These are phyloP conservation scores for Latrodectus geometricus DNA, from an alignment of 1,140 invertebrate species.

Conservation along the genomic window DNA sequence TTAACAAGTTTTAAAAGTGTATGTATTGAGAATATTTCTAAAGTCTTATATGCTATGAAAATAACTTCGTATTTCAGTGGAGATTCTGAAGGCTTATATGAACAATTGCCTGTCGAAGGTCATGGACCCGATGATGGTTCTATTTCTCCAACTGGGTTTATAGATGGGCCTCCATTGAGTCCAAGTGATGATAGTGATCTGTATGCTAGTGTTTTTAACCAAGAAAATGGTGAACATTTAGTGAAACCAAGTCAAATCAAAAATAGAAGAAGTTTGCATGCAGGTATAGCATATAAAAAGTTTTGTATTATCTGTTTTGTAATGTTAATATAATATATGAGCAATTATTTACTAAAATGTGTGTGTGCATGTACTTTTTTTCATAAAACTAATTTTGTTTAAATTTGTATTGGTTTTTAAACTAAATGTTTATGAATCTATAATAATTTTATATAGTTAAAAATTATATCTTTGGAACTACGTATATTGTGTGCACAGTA, in stretches of 20 bases:
- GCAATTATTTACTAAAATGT: too few species aligned
- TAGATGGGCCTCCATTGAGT: constrained; percentile 66
- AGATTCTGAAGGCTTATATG: constrained; percentile 84
- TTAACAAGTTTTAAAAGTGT: too few species aligned
- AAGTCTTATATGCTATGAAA: not conserved
- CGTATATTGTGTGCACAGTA: too few species aligned
- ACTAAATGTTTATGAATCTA: too few species aligned
- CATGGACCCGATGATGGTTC: constrained; percentile 68
- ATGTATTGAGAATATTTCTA: not conserved
- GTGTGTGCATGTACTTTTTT: too few species aligned
- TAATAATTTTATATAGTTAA: too few species aligned
- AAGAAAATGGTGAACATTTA: constrained; percentile 71
- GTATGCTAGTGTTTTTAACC: constrained; percentile 73
- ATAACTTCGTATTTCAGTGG: constrained; percentile 68
- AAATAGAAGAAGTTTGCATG: constrained; percentile 69
- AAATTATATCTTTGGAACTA: too few species aligned
- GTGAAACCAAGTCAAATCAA: constrained; percentile 73
- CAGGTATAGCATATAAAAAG: constrained; percentile 67
- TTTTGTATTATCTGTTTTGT: not conserved
- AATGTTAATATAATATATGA: too few species aligned
- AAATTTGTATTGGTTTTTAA: too few species aligned
- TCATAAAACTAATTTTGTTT: too few species aligned
- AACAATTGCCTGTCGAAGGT: constrained; percentile 77
- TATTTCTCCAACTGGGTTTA: constrained; percentile 68
- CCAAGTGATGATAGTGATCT: constrained; percentile 80